Percentiles rank a stretch among this genome's conserved stretches.
phyloP scores from a whole-genome alignment of 1,140 invertebrate species.

The Propsilocerus akamusi region DNA sequence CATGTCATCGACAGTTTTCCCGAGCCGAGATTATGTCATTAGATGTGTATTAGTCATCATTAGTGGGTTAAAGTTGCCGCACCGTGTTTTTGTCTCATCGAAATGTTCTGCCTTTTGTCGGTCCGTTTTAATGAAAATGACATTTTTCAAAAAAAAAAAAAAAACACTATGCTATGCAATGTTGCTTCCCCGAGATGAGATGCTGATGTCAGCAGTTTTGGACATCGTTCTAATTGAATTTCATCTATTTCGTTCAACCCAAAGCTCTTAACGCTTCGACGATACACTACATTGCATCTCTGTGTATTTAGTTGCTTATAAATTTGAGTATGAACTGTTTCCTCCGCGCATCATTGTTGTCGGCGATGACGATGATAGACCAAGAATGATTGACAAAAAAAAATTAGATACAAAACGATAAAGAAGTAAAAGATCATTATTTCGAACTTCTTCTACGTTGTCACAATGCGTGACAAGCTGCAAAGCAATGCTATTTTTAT shows the following conservation, averaged over 20 bases:
- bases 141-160: no score
- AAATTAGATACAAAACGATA: background rate
- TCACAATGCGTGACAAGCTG: no score
- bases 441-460: no score
- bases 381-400: constrained; percentile 1
- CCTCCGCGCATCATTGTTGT: background rate
- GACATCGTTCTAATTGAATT: constrained; percentile 3
- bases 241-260: background rate
- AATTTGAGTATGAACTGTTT: no score
- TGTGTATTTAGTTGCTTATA: no score
- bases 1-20: background rate
- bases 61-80: background rate
- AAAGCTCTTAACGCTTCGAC: background rate
- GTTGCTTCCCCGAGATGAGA: no score
- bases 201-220: background rate
- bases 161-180: no score
- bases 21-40: background rate
- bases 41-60: background rate
- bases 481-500: no score
- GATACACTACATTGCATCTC: no score
- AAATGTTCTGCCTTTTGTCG: no score
- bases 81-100: background rate
- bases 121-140: no score
- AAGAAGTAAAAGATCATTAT: constrained; percentile 3
- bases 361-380: background rate